Base-by-base conservation (phyloP, 2,113 vertebrate species). In the Syngnathoides biaculeatus region DNA sequence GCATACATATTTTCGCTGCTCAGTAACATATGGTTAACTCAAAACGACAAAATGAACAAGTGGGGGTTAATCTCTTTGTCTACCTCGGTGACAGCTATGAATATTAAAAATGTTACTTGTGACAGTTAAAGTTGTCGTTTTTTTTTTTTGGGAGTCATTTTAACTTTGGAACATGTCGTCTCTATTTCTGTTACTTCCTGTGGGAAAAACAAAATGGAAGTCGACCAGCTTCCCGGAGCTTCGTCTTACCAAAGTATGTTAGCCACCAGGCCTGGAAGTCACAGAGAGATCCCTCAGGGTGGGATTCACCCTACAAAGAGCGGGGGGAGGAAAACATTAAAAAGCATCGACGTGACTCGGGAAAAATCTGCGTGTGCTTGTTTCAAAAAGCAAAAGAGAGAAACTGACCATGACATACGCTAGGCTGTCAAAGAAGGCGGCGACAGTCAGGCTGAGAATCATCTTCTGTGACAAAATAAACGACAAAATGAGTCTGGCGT, bases 241-340 rank as follows among this genome's bases (percentile, higher is more conserved):
- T 66, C 42, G 64, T 79, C 90, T 92, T 87, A 93, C 93, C 93
- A 86, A 94, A 93, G 78, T 93, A 94, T 35, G 91, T 93, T 63
- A 94, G 85, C 92, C 93, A 94, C 91, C 91, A 93, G 63, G 92
- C 93, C 81, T 94, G 93, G 71, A 93, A 93, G 78, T 89, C 78
- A 75, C 92, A 94, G 1, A 94, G 88, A 24, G 75, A 56, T 12
- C 91, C 92, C 69, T 87, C 82, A 13, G 86, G 85, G 79, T 90
- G 89, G 65, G 88, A 88, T 22, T 93, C 92, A 12, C 86, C 89
- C 93, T 93, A 61, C 48, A 15, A 10, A 50, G 9, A 27, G 40
- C 15, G 47, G 69, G 48, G 40, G 24, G 69, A 24, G 30, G 59
- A 67, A 22, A 65, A 65, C 6, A 53, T 15, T 15, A 50, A 14